Base-by-base conservation (phyloP, 2,113 vertebrate species). In the Limnothrissa miodon region DNA sequence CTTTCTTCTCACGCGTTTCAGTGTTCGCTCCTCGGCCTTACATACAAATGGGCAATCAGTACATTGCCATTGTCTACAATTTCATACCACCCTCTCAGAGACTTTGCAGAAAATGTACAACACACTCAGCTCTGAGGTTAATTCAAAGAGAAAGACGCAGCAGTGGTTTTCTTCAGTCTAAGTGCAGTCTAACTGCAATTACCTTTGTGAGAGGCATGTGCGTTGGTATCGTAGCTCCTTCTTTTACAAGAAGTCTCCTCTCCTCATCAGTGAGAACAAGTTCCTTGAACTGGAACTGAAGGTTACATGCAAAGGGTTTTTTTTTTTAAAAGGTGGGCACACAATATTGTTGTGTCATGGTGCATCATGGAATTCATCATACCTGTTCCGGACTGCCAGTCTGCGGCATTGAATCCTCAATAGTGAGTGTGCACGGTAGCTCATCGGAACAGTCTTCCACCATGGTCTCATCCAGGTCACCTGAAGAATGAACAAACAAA, bases 191-290 rank as follows among this genome's bases (percentile, higher is more conserved):
- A n/a, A 42, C 42, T 42, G 42, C 2, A n/a, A 8, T 23, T 91
- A 98, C 97, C 94, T 96, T 96, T n/a, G 94, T 96, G 56, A 98
- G 95, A 74, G 96, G 96, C 90, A 96, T 93, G 70, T 92, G 88
- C 10, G 89, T 80, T 0, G 96, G 96, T 85, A 98, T 92, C 0
- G 90, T 87, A 42, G 93, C 80, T 4, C 96, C 96, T 86, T 98
- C 97, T 87, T 97, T 97, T 1, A 92, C 88, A 90, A 98, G 88
- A 4, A 98, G 94, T 11, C 93, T 91, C 80, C 91, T 95, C 89
- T 98, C 97, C 80, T 98, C 96, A 25, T 96, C 95, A 0, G 95
- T 96, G 85, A 99, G 93, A 39, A 94, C 79, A 11, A 98, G 91
- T 33, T 92, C 92, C 85, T 95, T 93, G 70, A 93, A 94, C 66